Conservation (phyloP, 1,140 invertebrate species). For the Zaprionus davidi region DNA sequence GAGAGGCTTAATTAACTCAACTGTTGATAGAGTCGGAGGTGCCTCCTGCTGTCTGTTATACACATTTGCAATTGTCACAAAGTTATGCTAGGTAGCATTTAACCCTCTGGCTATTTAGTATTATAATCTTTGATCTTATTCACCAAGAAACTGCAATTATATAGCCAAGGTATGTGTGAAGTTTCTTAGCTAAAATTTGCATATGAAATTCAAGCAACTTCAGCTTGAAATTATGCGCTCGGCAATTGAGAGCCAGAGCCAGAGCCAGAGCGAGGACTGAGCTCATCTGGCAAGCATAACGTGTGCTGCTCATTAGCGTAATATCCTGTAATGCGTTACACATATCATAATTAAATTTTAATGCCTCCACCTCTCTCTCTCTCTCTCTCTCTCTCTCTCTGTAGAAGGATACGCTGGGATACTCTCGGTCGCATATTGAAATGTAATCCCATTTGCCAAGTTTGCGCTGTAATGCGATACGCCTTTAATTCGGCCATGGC, state of each 20-base stretch:
- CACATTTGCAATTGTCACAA: neutral
- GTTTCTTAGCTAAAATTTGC: neutral
- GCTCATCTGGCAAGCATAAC: neutral
- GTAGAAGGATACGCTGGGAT: neutral
- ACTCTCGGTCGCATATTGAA: slow-evolving; percentile 15
- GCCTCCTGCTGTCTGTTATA: too few species aligned
- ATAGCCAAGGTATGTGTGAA: neutral
- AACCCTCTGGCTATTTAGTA: neutral
- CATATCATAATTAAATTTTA: slow-evolving; percentile 6
- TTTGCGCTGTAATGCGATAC: slow-evolving; percentile 2
- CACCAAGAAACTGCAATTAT: neutral
- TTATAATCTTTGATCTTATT: neutral
- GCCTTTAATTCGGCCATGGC: slow-evolving; percentile 26
- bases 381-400: neutral
- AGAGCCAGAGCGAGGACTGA: neutral
- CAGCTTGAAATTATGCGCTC: neutral
- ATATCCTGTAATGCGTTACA: slow-evolving; percentile 5
- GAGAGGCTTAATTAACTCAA: too few species aligned
- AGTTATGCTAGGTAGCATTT: neutral
- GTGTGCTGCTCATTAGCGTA: slow-evolving; percentile 2
- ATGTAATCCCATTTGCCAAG: slow-evolving; percentile 30
- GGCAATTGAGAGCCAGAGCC: neutral
- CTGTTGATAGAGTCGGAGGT: too few species aligned
- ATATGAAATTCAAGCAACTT: neutral
- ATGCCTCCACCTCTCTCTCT: neutral